Base-by-base conservation (phyloP, 2,797 vertebrate genomes). In the Botia almorhae region DNA sequence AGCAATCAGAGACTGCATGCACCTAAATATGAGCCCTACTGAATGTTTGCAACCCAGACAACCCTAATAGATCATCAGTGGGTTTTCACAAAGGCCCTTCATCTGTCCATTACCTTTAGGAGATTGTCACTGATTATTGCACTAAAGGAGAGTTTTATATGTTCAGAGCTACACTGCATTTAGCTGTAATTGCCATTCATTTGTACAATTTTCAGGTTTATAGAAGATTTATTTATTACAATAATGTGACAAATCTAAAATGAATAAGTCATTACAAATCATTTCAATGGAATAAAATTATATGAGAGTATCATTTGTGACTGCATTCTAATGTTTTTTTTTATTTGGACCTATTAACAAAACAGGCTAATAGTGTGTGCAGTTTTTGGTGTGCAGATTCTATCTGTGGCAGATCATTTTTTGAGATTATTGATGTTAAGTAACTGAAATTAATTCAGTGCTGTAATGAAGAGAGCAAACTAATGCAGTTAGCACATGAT, bases 401-500 rank as follows among this genome's bases (percentile, higher is more conserved):
- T 10, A 46, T 11, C 10, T 46, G 43, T 8, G 43, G 43, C 43
- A 46, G 43, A 46, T 11, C 10, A 11, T 46, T 46, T 46, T 2
- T 46, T 39, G 7, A 46, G 43, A 46, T 46, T 46, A 46, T 11
- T 46, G 2, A 17, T 53, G 60, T 48, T 26, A 8, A 77, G 11
- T 51, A 19, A 11, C 43, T 46, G 10, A 10, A 46, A 46, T 46
- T 8, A 46, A 12, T 63, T 23, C 67, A 50, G 48, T 50, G 7
- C 7, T 55, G 56, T 46, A 21, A 46, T 68, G 19, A 56, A 14
- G 63, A 58, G 12, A 4, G 19, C 12, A 60, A 81, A 82, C 82
- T 68, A 82, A 88, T 88, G 81, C 80, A 80, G 82, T 69, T 76
- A 80, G 29, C 7, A 43, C 14, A 17, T 82, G 51, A 73, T 69